Evolutionary conservation across 2,113 vertebrate species (phyloP).

Genomic region (Xyliphius kryptos): DNA sequence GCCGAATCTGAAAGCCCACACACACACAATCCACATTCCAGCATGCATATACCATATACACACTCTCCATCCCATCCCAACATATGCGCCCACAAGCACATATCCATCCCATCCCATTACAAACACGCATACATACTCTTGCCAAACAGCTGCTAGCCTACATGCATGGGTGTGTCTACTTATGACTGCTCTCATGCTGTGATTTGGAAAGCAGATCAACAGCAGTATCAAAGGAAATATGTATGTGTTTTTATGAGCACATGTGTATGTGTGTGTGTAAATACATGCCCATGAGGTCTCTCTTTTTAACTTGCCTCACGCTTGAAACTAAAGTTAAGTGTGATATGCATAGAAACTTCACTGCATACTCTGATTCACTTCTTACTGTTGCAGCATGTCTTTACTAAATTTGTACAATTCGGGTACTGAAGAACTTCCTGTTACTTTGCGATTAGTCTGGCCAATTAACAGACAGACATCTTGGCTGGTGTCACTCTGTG

Average conservation of each 20-base stretch:
- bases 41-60: too few relatives aligned
- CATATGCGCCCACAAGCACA: too few relatives aligned
- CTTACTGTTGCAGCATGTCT: background rate
- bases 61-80: too few relatives aligned
- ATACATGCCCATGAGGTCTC: slow-evolving; percentile 14
- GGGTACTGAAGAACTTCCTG: too few relatives aligned
- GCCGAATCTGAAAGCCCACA: too few relatives aligned
- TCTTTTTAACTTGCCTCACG: slow-evolving; percentile 1
- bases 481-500: too few relatives aligned
- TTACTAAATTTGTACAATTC: too few relatives aligned
- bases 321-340: background rate
- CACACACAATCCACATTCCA: too few relatives aligned
- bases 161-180: slow-evolving; percentile 25
- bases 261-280: slow-evolving; percentile 22
- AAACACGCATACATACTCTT: too few relatives aligned
- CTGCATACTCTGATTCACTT: background rate
- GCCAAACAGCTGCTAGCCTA: slow-evolving; percentile 39
- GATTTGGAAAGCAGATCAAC: slow-evolving; percentile 32
- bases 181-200: slow-evolving; percentile 1
- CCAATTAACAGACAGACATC: too few relatives aligned
- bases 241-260: background rate
- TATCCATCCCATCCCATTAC: too few relatives aligned
- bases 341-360: slow-evolving; percentile 3
- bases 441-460: too few relatives aligned
- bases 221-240: slow-evolving; percentile 2